These are phyloP conservation scores for Merodon equestris DNA, from an alignment of 2,888 invertebrate genomes.

Conservation along the genomic window DNA sequence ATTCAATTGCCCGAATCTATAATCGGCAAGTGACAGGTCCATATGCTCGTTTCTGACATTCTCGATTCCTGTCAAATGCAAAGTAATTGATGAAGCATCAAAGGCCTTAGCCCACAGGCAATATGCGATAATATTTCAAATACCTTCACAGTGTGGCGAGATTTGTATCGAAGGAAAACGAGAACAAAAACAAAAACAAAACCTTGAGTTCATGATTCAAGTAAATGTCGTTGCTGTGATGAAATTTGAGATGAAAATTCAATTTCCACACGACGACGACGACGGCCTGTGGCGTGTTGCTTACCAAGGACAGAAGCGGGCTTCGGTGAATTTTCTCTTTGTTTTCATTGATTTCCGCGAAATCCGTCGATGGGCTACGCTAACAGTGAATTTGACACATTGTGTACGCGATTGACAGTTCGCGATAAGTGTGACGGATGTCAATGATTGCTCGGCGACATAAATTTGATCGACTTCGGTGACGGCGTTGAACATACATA, in stretches of 20 bases:
- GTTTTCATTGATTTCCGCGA: conserved; percentile 23
- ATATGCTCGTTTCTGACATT: conserved; percentile 35
- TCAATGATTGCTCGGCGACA: conserved; percentile 46
- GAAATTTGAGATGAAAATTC: conserved; percentile 47
- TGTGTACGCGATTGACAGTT: conserved; percentile 38
- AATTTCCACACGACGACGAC: conserved; percentile 20
- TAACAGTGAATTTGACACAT: conserved; percentile 52
- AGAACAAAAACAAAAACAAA: conserved; percentile 17
- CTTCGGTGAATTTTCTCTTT: conserved; percentile 25
- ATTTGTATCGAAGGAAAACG: background rate
- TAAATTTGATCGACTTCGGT: conserved; percentile 54
- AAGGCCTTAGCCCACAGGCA: too few species aligned
- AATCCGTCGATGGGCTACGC: conserved; percentile 22
- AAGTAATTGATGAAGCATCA: too few species aligned
- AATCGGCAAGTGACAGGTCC: conserved; percentile 29
- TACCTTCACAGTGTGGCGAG: background rate
- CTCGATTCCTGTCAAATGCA: background rate
- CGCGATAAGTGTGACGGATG: conserved; percentile 48
- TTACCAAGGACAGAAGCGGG: background rate
- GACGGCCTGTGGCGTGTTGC: too few species aligned
- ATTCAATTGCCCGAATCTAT: conserved; percentile 24
- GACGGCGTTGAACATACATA: too few species aligned
- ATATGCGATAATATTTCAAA: background rate
- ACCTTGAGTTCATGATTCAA: conserved; percentile 29
- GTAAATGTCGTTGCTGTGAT: conserved; percentile 15